These are phyloP conservation scores for Prolemur simus DNA, from an alignment of 2,113 vertebrate species.

Conservation along the genomic window DNA sequence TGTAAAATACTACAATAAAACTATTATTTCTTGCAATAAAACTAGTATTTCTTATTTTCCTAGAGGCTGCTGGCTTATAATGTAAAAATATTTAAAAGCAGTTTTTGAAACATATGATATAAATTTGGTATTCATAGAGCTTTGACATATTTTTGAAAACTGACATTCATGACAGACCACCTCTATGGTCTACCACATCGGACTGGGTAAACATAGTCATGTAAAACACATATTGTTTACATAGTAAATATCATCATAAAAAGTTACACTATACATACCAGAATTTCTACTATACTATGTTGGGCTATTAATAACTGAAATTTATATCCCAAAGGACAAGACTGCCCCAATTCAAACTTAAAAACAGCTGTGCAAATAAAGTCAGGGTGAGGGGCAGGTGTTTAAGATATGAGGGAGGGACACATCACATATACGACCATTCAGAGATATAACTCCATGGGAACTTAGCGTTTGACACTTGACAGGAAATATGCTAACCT, in stretches of 20 bases:
- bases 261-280: slow-evolving; percentile 47
- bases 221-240: slow-evolving; percentile 61
- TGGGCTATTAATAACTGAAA: slow-evolving; percentile 61
- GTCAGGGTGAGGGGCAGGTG: slow-evolving; percentile 34
- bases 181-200: slow-evolving; percentile 47
- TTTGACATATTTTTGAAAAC: slow-evolving; percentile 62
- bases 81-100: slow-evolving; percentile 66
- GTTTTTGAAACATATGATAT: slow-evolving; percentile 58
- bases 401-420: slow-evolving; percentile 27
- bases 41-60: slow-evolving; percentile 55
- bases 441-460: neutral
- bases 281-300: slow-evolving; percentile 39
- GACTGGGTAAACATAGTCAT: slow-evolving; percentile 56
- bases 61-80: slow-evolving; percentile 55
- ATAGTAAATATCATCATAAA: slow-evolving; percentile 57
- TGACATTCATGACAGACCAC: slow-evolving; percentile 60
- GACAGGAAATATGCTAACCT: neutral
- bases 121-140: slow-evolving; percentile 52
- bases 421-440: neutral
- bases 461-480: neutral
- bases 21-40: neutral
- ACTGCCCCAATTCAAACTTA: slow-evolving; percentile 9
- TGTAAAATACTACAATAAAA: slow-evolving; percentile 49
- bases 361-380: slow-evolving; percentile 70
- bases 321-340: slow-evolving; percentile 56